Base-by-base conservation (phyloP, 2,888 invertebrate species). In the Slavum lentiscoides region DNA sequence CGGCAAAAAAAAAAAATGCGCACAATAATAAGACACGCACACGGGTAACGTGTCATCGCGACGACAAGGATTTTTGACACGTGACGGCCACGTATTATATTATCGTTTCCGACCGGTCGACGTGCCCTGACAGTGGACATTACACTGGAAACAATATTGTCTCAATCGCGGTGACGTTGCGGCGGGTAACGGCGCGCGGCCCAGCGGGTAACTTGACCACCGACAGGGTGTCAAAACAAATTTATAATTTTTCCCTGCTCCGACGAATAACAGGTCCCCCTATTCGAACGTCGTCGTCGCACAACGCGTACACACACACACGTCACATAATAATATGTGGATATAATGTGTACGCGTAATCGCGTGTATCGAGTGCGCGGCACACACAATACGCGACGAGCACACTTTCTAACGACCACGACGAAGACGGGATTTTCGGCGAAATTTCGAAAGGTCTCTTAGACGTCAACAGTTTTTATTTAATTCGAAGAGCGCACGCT, bases 191-290 rank as follows among this genome's bases (percentile, higher is more conserved):
- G 43, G 43, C 39, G 39, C 5, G 39, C 58, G 67, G n/a, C 61
- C 8, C 77, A 61, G 70, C 77, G 64, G 77, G 77, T 15, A 53
- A 21, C 55, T 53, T 30, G 70, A 64, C 72, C 80, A 39, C 64
- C 77, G 13, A 23, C 43, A 15, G 72, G 70, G 72, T 80, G 80
- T 80, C 80, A 80, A 72, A 80, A 80, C 80, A 80, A 80, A 80
- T 80, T 59, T 59, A n/a, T 67, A 58, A 58, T 67, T 43, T 62
- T 74, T 19, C 13, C 49, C 13, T 49, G 0, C 49, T 49, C 8
- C 43, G 43, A 39, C 49, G 49, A 4, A 39, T 8, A 39, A 39
- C 55, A 17, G 55, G 13, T 13, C 9, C 17, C 17, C 55, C 4
- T 8, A 58, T 58, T n/a, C 4, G 58, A 8, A 19, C 58, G 21